A percentile compares a stretch with the other conserved stretches of the same genome.
Conservation (phyloP, 2,113 vertebrate species). For the Amblyopsis rosae region DNA sequence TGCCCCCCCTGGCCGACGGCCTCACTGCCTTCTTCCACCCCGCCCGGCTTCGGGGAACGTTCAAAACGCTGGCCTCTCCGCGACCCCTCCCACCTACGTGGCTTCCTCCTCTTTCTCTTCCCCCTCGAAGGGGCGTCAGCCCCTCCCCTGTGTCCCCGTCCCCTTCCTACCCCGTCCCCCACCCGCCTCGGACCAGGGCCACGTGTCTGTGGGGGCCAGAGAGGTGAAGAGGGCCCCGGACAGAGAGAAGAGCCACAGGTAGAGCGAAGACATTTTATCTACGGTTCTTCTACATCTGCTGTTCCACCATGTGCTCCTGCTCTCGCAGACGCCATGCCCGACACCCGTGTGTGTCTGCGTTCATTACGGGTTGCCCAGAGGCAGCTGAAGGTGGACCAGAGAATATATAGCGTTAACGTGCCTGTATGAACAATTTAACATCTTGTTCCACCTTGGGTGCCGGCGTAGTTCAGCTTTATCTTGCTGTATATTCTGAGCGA, state of each 20-base stretch:
- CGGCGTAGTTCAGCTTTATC: background rate
- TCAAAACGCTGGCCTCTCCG: conserved; percentile 37
- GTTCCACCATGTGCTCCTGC: background rate
- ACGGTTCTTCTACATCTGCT: conserved; percentile 21
- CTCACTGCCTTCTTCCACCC: conserved; percentile 16
- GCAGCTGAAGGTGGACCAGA: too few relatives aligned
- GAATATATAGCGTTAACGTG: too few relatives aligned
- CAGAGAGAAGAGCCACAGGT: conserved; percentile 81
- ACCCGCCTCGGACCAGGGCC: conserved; percentile 77
- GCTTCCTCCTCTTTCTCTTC: conserved; percentile 71
- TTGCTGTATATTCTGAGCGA: background rate
- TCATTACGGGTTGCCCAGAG: conserved; percentile 15
- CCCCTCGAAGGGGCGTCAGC: conserved; percentile 72
- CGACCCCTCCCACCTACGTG: conserved; percentile 61
- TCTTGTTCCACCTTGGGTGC: background rate
- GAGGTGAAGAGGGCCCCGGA: conserved; percentile 68
- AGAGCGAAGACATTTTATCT: conserved; percentile 51
- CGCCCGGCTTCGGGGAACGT: conserved; percentile 19
- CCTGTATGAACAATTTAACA: background rate
- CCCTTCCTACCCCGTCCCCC: conserved; percentile 74
- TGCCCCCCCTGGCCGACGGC: conserved; percentile 51
- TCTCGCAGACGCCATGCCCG: conserved; percentile 1
- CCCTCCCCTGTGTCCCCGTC: conserved; percentile 71
- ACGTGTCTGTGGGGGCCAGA: conserved; percentile 60
- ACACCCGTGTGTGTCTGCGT: conserved; percentile 26